Evolutionary conservation across 1,140 invertebrate species (phyloP), one percentile per base, ranked within the genome.

Genomic region (Notospermus geniculatus): DNA sequence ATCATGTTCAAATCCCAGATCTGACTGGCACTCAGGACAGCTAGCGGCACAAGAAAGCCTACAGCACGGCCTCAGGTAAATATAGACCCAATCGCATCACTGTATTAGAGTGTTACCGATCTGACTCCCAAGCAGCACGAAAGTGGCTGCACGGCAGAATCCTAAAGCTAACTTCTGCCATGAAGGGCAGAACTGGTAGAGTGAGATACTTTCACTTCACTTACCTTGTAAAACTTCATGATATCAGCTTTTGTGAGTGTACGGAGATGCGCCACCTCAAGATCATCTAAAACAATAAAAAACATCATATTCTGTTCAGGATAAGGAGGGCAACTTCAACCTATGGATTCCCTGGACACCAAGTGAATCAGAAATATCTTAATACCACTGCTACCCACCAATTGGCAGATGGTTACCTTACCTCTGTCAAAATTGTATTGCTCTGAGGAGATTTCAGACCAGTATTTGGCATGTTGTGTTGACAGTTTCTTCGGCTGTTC

Each of bases 381-480:
- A n/a, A n/a, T 43, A 13, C 19, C 19, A 43, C n/a, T n/a, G n/a
- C n/a, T n/a, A n/a, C n/a, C n/a, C n/a, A n/a, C n/a, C n/a, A n/a
- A n/a, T n/a, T n/a, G n/a, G 39, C 9, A 27, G 57, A 36, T 27
- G 13, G 19, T 25, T 17, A 7, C 7, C 65, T 59, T 66, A 84
- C 83, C 79, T 68, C 94, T 84, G 72, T 95, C 90, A 81, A 98
- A 98, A 79, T 95, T 91, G 81, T 96, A 98, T 64, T 93, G 89
- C 72, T 94, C 90, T 1, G 85, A 82, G 7, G 83, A 81, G 59
- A 98, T 97, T 84, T 98, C 96, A 23, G 75, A 77, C 91, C 93
- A 97, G 72, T 89, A 90, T 58, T 87, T 83, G 29, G 81, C 79
- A 19, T 90, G 88, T 59, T 89, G 86, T 39, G 83, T 81, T 29